Percentiles rank a stretch among this genome's conserved stretches.
Conservation (phyloP, 2,797 vertebrate species). For the Darevskia mixta region DNA sequence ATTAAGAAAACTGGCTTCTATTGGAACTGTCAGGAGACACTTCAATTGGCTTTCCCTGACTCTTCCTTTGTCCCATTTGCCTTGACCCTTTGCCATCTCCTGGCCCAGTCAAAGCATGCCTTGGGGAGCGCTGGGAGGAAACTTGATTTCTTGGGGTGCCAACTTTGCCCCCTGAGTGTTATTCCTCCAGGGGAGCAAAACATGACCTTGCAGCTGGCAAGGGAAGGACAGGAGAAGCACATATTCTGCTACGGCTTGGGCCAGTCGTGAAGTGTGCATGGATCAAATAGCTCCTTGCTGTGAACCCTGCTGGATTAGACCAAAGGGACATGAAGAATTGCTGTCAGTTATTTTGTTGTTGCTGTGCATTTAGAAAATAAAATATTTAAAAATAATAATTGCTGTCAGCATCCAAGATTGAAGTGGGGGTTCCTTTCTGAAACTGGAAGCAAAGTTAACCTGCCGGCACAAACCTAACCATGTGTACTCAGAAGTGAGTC, state of each 20-base stretch:
- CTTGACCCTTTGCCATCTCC: background rate
- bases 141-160: background rate
- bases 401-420: no score
- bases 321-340: background rate
- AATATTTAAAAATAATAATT: no score
- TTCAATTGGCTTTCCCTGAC: background rate
- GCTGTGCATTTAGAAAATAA: no score
- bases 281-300: background rate
- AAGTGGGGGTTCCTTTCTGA: no score
- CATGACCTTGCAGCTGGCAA: background rate
- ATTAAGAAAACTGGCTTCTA: background rate
- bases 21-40: rapidly evolving
- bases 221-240: background rate
- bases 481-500: no score
- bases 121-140: background rate
- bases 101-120: background rate
- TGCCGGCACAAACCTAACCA: no score
- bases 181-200: background rate
- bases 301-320: background rate
- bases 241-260: background rate
- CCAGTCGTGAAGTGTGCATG: background rate
- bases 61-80: background rate
- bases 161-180: background rate
- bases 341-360: no score
- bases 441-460: no score